Base-by-base conservation (phyloP, 2,113 vertebrate genomes). In the Propithecus coquereli region DNA sequence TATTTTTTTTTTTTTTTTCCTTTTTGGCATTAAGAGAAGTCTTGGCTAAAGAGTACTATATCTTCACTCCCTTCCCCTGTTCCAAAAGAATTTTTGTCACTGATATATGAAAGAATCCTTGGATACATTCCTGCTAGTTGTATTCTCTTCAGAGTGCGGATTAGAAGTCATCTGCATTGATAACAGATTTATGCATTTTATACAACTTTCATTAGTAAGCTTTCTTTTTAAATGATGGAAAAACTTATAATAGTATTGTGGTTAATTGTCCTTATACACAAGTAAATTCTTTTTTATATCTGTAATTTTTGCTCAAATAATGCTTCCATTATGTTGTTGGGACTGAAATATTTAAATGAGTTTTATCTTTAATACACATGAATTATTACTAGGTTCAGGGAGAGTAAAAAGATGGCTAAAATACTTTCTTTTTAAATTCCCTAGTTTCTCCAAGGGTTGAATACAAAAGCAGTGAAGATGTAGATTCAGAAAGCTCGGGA, bases 121-220 rank as follows among this genome's bases (percentile, higher is more conserved):
- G 94, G 93, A 76, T 20, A 80, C 34, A 70, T 52, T 86, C 71
- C 66, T 86, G 45, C 6, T 52, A 12, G 25, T 88, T 61, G 63
- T 43, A 92, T 43, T 85, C 30, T 91, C 57, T 88, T 90, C 32
- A 92, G 76, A 77, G 27, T 57, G 45, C 20, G 70, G 70, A 92
- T 84, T 89, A 70, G 52, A 45, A 93, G 54, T 91, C 79, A 73
- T 89, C 66, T 94, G 79, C 32, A 70, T 32, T 95, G 86, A 95
- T 89, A 89, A 91, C 32, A 95, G 63, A 40, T 90, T 88, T 84
- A 84, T 95, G 66, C 6, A 81, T 88, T n/a, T 40, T 27, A 74
- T 34, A 30, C 16, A 70, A 84, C 2, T 52, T 81, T 91, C 43
- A 87, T 94, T 93, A 83, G 9, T 66, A 87, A 54, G 37, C 6